Evolutionary conservation across 2,888 invertebrate genomes (phyloP), one percentile per base, ranked within the genome.

Genomic region (Rhagonycha lutea): DNA sequence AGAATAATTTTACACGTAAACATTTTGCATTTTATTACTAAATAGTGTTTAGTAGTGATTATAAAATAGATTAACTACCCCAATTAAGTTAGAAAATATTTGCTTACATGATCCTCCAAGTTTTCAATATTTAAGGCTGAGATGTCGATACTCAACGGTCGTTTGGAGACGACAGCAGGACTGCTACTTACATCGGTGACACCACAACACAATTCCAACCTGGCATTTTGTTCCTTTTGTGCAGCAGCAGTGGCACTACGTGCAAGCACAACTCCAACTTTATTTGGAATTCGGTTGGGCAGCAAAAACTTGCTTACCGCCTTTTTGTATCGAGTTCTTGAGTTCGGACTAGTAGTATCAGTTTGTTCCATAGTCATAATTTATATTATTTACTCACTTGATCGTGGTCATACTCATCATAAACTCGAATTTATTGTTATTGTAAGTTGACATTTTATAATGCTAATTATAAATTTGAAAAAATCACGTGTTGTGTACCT

Each of bases 201-300:
- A 67, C 69, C 61, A 74, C 74, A 32, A 75, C 79, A 72, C 72
- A 76, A 70, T 80, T 80, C 10, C 72, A 60, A 80, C 84, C 81
- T 74, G 82, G 83, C 18, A 86, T 76, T 65, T 77, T 78, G 74
- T 70, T 73, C 74, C 75, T 11, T 73, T 61, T 68, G 79, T 75
- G 71, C 80, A 73, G 23, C 78, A 73, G 14, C 78, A 8, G 73
- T 74, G 10, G 74, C 72, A 65, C 76, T 75, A 60, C 69, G 79
- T 26, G 68, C 72, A 9, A 71, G 32, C 28, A 84, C 84, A 69
- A 87, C 84, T 72, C 88, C 88, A 62, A 88, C 87, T 81, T 87
- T 87, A 82, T 88, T 88, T n/a, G 87, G 86, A 32, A 83, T 84
- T 80, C 85, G 87, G 76, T 83, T 85, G 32, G 87, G 86, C 76